Percentiles rank a stretch among this genome's conserved stretches.
Evolutionary conservation across 2,888 invertebrate species (phyloP).

Genomic region (Heteropelma amictum): DNA sequence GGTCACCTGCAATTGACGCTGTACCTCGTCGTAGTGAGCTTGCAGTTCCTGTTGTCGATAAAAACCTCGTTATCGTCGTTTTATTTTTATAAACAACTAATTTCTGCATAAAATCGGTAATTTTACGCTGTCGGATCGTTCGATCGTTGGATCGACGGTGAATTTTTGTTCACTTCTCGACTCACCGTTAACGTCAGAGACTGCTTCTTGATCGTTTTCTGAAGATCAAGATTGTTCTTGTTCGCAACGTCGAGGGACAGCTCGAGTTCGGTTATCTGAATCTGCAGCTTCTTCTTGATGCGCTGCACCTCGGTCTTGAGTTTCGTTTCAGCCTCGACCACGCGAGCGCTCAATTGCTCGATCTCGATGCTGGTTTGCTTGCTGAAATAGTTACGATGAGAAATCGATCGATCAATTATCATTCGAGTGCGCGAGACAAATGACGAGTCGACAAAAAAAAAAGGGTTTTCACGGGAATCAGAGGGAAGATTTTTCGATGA

Average conservation of each 20-base stretch:
- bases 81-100: background rate
- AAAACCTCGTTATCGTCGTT: constrained; percentile 14
- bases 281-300: constrained; percentile 99
- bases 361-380: constrained; percentile 99
- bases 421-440: background rate
- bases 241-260: constrained; percentile 98
- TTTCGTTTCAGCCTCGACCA: constrained; percentile 97
- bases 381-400: constrained; percentile 79
- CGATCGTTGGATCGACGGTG: too few species aligned
- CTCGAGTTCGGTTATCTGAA: constrained; percentile 97
- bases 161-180: too few species aligned
- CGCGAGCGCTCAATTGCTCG: constrained; percentile 95
- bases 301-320: constrained; percentile 97
- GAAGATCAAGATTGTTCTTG: constrained; percentile 98
- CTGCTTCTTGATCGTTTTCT: constrained; percentile 98
- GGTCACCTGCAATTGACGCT: constrained; percentile 96
- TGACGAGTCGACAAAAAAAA: too few species aligned
- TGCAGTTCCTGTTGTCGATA: constrained; percentile 89
- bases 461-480: too few species aligned
- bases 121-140: background rate
- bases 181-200: constrained; percentile 90
- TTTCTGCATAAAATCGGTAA: background rate
- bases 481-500: too few species aligned
- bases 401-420: background rate
- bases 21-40: constrained; percentile 97